Evolutionary conservation across 2,888 invertebrate species (phyloP).

Genomic region (Aplocera efformata): DNA sequence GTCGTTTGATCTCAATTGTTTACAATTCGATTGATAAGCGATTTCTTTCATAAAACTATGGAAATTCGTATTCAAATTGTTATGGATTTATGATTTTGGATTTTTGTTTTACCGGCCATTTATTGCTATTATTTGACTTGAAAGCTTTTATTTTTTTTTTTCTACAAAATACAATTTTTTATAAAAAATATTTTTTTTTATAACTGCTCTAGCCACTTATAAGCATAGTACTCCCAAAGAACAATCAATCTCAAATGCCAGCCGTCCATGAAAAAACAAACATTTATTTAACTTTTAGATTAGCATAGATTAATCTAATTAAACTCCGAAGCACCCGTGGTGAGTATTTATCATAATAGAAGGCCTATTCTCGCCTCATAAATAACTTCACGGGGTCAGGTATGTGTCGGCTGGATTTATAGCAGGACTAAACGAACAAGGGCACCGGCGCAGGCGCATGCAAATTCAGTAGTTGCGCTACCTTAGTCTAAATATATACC

Average conservation of each 20-base stretch:
- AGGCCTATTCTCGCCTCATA: constrained; percentile 53
- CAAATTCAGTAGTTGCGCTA: too few relatives aligned
- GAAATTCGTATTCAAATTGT: constrained; percentile 7
- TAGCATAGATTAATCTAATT: constrained; percentile 45
- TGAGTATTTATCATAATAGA: constrained; percentile 52
- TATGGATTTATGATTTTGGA: constrained; percentile 8
- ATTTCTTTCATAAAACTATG: constrained; percentile 10
- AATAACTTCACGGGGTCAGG: constrained; percentile 62
- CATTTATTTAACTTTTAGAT: constrained; percentile 18
- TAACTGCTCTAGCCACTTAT: too few relatives aligned
- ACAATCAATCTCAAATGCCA: too few relatives aligned
- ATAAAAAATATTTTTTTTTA: too few relatives aligned
- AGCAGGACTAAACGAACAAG: constrained; percentile 58
- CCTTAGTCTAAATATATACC: too few relatives aligned
- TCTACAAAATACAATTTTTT: too few relatives aligned
- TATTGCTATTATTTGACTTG: too few relatives aligned
- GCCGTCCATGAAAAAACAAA: too few relatives aligned
- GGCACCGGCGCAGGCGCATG: constrained; percentile 45
- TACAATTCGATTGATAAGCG: constrained; percentile 42
- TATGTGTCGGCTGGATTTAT: constrained; percentile 63
- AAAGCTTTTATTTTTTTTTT: too few relatives aligned
- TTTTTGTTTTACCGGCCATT: too few relatives aligned
- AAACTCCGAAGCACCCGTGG: constrained; percentile 43
- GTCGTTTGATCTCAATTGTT: constrained; percentile 60
- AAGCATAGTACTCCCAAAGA: too few relatives aligned